Percentiles rank a stretch among this genome's conserved stretches.
phyloP scores from a whole-genome alignment of 1,140 invertebrate genomes.

The Patella vulgata region DNA sequence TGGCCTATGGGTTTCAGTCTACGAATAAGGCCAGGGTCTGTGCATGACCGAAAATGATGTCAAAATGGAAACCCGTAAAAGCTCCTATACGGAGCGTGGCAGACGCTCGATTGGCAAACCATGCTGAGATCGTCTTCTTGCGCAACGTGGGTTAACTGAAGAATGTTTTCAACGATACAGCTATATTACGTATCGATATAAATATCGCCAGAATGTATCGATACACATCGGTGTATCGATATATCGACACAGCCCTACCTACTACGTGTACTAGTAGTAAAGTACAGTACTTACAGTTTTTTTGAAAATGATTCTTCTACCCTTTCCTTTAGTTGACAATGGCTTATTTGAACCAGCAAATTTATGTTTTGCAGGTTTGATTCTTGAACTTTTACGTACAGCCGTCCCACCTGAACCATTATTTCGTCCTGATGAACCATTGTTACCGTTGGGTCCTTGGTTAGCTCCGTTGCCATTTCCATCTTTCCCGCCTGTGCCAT shows the following conservation, averaged over 20 bases:
- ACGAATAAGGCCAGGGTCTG: too few relatives aligned
- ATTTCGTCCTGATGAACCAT: slow-evolving; percentile 16
- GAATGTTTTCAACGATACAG: not conserved
- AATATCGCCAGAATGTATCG: too few relatives aligned
- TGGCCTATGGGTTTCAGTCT: too few relatives aligned
- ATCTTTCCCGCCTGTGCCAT: slow-evolving; percentile 9
- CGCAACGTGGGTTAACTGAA: not conserved
- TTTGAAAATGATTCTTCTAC: slow-evolving; percentile 82
- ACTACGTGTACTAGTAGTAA: too few relatives aligned
- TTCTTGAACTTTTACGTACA: slow-evolving; percentile 63
- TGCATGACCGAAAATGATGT: too few relatives aligned
- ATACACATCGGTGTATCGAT: too few relatives aligned
- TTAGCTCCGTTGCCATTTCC: slow-evolving; percentile 24
- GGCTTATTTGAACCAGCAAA: slow-evolving; percentile 71
- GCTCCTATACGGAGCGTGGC: too few relatives aligned
- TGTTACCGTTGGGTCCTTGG: slow-evolving; percentile 32
- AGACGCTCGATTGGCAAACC: too few relatives aligned
- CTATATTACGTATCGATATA: too few relatives aligned
- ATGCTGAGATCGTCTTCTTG: not conserved
- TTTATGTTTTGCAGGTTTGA: slow-evolving; percentile 67
- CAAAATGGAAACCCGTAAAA: too few relatives aligned
- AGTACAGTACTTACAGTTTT: slow-evolving; percentile 74
- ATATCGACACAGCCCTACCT: too few relatives aligned
- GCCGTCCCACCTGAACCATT: slow-evolving; percentile 32
- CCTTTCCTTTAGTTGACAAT: slow-evolving; percentile 75